Evolutionary conservation across 2,888 invertebrate genomes (phyloP), one percentile per base, ranked within the genome.

Genomic region (Glaucopsyche alexis): DNA sequence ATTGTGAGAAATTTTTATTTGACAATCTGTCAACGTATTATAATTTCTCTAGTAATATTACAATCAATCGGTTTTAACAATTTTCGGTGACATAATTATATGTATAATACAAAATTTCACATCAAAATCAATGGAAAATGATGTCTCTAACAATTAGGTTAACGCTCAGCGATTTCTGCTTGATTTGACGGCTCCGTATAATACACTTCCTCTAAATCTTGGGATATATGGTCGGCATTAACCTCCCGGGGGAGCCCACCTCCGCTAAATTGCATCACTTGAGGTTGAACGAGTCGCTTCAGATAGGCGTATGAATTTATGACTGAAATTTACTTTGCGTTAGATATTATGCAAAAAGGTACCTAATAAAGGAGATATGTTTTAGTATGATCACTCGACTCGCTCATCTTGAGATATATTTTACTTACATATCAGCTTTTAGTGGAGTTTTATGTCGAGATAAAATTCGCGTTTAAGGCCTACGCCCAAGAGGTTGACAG

Each of bases 301-400:
- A 72, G 72, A 72, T 72, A 72, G 67, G 72, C 72, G 67, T 52
- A 72, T 72, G 72, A 72, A 72, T 72, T 72, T 72, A 72, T 72
- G 72, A 72, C 67, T 72, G 66, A 67, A 72, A 72, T 72, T 67
- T 66, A 72, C 66, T 66, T 52, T 72, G 29, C 69, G 69, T 69
- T 69, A 69, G 72, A 66, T 52, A 67, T 72, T 66, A 72, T 72
- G 66, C 19, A 42, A 65, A 72, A 65, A 66, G 50, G 65, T 72
- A 72, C 49, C 38, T 52, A 60, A 60, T 71, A 45, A 72, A 42
- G 66, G 40, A 72, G 72, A 47, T 49, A 50, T 66, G 29, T n/a
- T 52, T 72, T 67, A 52, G 66, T 72, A 55, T 55, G 69, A 69
- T 69, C 69, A 19, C 69, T 69, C 69, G 47, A 29, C 19, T 69